phyloP scores from a whole-genome alignment of 2,888 invertebrate genomes.

The Ophion ellenae region DNA sequence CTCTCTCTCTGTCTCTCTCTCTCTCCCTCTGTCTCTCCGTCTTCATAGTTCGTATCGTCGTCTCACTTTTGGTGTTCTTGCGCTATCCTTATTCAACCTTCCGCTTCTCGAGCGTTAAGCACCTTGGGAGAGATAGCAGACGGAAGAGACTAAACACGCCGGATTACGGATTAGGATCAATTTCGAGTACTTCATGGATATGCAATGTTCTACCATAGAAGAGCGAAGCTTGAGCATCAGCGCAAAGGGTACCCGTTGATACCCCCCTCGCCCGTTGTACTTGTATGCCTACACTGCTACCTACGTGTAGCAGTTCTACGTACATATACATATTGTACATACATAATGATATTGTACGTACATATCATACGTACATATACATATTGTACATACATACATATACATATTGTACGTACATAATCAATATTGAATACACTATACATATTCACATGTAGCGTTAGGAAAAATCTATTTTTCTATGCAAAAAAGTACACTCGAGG shows the following conservation, averaged over 20 bases:
- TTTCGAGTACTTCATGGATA: slow-evolving; percentile 81
- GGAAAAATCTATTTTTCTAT: background rate
- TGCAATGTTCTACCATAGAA: slow-evolving; percentile 75
- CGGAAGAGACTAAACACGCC: slow-evolving; percentile 81
- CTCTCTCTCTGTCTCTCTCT: slow-evolving; percentile 18
- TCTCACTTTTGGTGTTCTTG: slow-evolving; percentile 46
- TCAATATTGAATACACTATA: background rate
- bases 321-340: slow-evolving; percentile 24
- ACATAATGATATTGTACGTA: slow-evolving; percentile 17
- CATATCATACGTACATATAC: slow-evolving; percentile 21
- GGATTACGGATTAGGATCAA: slow-evolving; percentile 83
- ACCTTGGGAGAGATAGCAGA: slow-evolving; percentile 80
- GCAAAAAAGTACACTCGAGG: too few species aligned
- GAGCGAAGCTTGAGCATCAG: slow-evolving; percentile 42
- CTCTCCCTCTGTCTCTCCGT: slow-evolving; percentile 43
- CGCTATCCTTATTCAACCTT: slow-evolving; percentile 63
- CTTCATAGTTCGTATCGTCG: slow-evolving; percentile 27
- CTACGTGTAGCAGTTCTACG: background rate
- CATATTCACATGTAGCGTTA: background rate
- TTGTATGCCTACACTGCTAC: background rate
- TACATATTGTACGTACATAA: slow-evolving; percentile 24
- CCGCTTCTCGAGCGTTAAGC: slow-evolving; percentile 72
- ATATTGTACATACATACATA: slow-evolving; percentile 17
- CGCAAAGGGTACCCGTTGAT: slow-evolving; percentile 41
- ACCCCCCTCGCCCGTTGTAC: background rate